These are phyloP conservation scores for Mola mola DNA, from an alignment of 2,113 vertebrate genomes.

Conservation along the genomic window DNA sequence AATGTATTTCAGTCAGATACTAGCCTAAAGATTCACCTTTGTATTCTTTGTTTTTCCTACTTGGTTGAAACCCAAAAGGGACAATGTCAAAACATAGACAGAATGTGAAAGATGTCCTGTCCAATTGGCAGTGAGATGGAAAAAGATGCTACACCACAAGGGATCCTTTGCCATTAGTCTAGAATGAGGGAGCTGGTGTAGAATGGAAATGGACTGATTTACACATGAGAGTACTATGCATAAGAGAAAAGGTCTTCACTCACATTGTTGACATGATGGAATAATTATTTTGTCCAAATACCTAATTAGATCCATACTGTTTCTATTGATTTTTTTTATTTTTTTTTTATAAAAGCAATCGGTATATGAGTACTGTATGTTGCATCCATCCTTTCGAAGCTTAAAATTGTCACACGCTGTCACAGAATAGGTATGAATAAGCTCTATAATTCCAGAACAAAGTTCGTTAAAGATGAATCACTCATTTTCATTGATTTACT, in stretches of 20 bases:
- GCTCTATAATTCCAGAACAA: too few relatives aligned
- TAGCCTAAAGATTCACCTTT: conserved; percentile 10
- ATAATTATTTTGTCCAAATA: conserved; percentile 19
- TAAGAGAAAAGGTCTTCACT: conserved; percentile 40
- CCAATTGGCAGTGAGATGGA: conserved; percentile 73
- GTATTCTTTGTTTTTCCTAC: conserved; percentile 51
- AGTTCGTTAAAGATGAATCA: too few relatives aligned
- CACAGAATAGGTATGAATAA: too few relatives aligned
- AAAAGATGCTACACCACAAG: conserved; percentile 71
- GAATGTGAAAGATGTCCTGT: conserved; percentile 68
- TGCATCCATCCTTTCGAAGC: too few relatives aligned
- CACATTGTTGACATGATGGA: conserved; percentile 18
- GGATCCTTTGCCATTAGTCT: conserved; percentile 67
- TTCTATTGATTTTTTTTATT: too few relatives aligned
- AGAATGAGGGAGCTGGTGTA: conserved; percentile 57
- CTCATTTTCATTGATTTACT: too few relatives aligned
- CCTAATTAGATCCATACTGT: too few relatives aligned
- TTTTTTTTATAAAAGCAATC: too few relatives aligned
- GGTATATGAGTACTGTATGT: too few relatives aligned
- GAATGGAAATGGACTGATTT: conserved; percentile 72
- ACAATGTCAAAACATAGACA: conserved; percentile 67
- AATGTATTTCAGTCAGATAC: conserved; percentile 31
- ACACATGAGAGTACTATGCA: conserved; percentile 38
- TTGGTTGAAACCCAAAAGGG: conserved; percentile 52
- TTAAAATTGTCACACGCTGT: too few relatives aligned